phyloP scores from a whole-genome alignment of 2,797 vertebrate genomes.

The Chaunax sp. region DNA sequence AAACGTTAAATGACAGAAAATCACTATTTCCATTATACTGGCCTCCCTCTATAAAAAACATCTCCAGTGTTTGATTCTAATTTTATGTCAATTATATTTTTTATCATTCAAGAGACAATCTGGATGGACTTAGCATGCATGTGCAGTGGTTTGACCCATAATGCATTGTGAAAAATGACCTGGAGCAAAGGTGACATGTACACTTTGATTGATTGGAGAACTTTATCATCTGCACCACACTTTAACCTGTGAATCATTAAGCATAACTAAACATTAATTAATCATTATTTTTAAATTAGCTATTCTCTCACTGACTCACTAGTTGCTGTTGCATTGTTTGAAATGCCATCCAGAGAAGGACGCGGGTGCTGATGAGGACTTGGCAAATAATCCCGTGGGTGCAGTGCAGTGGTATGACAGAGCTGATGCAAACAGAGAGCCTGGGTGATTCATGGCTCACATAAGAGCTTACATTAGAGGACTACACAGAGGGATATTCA shows the following conservation, averaged over 20 bases:
- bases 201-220: conserved; percentile 27
- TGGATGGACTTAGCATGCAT: no score
- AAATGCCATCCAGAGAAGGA: conserved; percentile 46
- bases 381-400: conserved; percentile 49
- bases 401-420: conserved; percentile 28
- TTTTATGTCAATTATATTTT: conserved; percentile 39
- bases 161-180: conserved; percentile 11
- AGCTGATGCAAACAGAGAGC: conserved; percentile 63
- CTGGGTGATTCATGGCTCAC: conserved; percentile 63
- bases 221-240: conserved; percentile 3
- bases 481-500: conserved; percentile 38
- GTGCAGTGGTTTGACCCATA: neutral
- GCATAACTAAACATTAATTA: conserved; percentile 37
- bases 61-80: conserved; percentile 30
- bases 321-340: conserved; percentile 36
- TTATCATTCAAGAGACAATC: conserved; percentile 9
- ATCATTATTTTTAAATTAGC: conserved; percentile 17
- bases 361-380: conserved; percentile 46
- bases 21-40: conserved; percentile 56
- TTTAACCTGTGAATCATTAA: conserved; percentile 43
- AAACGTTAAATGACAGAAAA: conserved; percentile 61
- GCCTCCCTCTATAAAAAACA: conserved; percentile 34
- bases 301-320: conserved; percentile 29
- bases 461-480: conserved; percentile 55
- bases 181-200: conserved; percentile 9